Evolutionary conservation across 2,797 vertebrate genomes (phyloP).

Genomic region (Cuniculus paca): DNA sequence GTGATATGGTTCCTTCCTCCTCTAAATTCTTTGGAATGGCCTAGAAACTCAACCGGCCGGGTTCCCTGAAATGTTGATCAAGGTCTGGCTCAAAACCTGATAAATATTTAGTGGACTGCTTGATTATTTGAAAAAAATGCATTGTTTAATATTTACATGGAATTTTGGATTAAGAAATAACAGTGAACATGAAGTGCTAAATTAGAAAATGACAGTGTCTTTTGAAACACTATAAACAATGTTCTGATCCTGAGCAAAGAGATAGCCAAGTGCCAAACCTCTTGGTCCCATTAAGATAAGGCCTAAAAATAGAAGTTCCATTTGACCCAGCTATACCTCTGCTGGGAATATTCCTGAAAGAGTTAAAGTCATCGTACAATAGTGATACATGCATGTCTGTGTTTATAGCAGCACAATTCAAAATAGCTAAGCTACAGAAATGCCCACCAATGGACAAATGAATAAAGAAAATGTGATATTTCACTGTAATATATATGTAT

Average conservation of each 20-base stretch:
- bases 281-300: constrained; percentile 63
- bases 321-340: neutral
- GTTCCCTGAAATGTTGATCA: neutral
- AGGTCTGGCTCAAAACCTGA: constrained; percentile 9
- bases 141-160: constrained; percentile 21
- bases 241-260: constrained; percentile 57
- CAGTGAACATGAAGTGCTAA: constrained; percentile 12
- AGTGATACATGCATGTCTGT: neutral
- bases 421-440: neutral
- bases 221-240: constrained; percentile 40
- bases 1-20: neutral
- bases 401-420: neutral
- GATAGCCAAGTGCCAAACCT: constrained; percentile 27
- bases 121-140: neutral
- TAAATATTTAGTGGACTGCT: neutral
- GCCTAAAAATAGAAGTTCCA: neutral
- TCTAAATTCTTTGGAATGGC: constrained; percentile 25
- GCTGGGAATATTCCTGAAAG: neutral
- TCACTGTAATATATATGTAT: too few species aligned
- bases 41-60: neutral
- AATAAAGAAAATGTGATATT: neutral
- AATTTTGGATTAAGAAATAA: constrained; percentile 22
- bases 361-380: neutral
- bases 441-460: neutral
- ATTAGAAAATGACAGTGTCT: constrained; percentile 51